These are phyloP conservation scores for Caenorhabditis panamensis DNA, from an alignment of 2,888 invertebrate genomes.

Conservation along the genomic window DNA sequence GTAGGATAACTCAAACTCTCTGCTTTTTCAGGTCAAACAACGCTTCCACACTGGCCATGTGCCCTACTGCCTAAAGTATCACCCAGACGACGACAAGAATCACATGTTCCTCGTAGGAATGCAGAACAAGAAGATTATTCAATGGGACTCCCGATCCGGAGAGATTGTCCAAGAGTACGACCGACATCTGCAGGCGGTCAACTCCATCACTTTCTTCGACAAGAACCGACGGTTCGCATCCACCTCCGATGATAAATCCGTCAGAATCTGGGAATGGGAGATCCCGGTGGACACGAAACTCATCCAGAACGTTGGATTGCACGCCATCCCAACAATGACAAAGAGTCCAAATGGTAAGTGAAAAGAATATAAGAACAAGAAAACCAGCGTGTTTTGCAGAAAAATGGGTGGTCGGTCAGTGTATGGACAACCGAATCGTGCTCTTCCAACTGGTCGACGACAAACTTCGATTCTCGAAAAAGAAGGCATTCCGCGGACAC, in stretches of 20 bases:
- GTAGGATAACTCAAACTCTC: slow-evolving; percentile 4
- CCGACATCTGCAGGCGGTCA: slow-evolving; percentile 97
- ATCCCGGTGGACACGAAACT: slow-evolving; percentile 97
- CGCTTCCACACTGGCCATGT: slow-evolving; percentile 96
- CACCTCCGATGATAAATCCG: slow-evolving; percentile 98
- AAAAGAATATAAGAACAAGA: too few species aligned
- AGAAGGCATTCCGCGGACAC: slow-evolving; percentile 96
- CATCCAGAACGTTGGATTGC: slow-evolving; percentile 99
- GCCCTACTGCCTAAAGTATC: slow-evolving; percentile 97
- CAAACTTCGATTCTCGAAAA: slow-evolving; percentile 96
- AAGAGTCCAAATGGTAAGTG: slow-evolving; percentile 91
- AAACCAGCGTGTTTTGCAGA: slow-evolving; percentile 83
- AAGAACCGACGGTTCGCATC: slow-evolving; percentile 97
- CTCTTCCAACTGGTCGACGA: slow-evolving; percentile 96
- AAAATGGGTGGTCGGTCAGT: slow-evolving; percentile 99
- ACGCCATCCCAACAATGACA: slow-evolving; percentile 97
- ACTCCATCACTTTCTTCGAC: slow-evolving; percentile 98
- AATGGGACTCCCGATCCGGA: slow-evolving; percentile 96
- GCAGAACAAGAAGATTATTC: slow-evolving; percentile 99
- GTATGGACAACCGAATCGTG: slow-evolving; percentile 98
- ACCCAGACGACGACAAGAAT: slow-evolving; percentile 97
- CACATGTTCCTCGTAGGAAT: slow-evolving; percentile 95
- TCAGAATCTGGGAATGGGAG: slow-evolving; percentile 99
- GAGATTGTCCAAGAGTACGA: slow-evolving; percentile 95
- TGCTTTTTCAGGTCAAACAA: slow-evolving; percentile 82